phyloP scores from a whole-genome alignment of 2,888 invertebrate genomes.

The Bibio marci region DNA sequence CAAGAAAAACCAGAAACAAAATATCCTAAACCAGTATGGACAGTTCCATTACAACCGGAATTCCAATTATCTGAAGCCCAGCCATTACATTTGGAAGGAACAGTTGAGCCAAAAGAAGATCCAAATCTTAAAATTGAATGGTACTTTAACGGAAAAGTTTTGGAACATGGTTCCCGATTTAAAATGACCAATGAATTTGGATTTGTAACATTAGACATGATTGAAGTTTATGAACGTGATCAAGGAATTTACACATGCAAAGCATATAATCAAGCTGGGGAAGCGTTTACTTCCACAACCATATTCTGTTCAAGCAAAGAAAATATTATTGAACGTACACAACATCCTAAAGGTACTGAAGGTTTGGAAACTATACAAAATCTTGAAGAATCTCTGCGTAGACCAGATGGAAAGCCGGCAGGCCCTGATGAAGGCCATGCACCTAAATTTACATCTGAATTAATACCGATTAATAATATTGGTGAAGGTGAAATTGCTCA shows the following conservation, averaged over 20 bases:
- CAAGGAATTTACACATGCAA: conserved; percentile 89
- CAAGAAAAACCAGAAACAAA: conserved; percentile 55
- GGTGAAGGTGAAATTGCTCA: conserved; percentile 94
- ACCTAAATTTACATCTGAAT: conserved; percentile 76
- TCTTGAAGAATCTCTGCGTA: conserved; percentile 69
- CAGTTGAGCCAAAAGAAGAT: conserved; percentile 87
- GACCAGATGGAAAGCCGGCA: conserved; percentile 45
- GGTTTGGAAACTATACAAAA: conserved; percentile 83
- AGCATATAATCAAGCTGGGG: conserved; percentile 73
- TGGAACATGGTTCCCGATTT: conserved; percentile 77
- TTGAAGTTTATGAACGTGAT: conserved; percentile 82
- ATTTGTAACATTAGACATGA: conserved; percentile 84
- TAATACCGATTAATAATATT: conserved; percentile 63
- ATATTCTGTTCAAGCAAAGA: conserved; percentile 69
- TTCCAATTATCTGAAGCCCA: conserved; percentile 68
- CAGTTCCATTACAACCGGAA: conserved; percentile 62
- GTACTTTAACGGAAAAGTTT: conserved; percentile 81
- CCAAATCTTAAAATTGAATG: conserved; percentile 82
- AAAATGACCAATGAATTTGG: conserved; percentile 92
- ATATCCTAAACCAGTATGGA: conserved; percentile 75
- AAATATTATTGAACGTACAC: conserved; percentile 70
- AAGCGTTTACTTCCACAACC: conserved; percentile 83
- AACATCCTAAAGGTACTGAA: conserved; percentile 90
- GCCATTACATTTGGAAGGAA: conserved; percentile 80
- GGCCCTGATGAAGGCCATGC: conserved; percentile 68